Evolutionary conservation across 2,888 invertebrate species (phyloP).

Genomic region (Mesorhabditis belari): DNA sequence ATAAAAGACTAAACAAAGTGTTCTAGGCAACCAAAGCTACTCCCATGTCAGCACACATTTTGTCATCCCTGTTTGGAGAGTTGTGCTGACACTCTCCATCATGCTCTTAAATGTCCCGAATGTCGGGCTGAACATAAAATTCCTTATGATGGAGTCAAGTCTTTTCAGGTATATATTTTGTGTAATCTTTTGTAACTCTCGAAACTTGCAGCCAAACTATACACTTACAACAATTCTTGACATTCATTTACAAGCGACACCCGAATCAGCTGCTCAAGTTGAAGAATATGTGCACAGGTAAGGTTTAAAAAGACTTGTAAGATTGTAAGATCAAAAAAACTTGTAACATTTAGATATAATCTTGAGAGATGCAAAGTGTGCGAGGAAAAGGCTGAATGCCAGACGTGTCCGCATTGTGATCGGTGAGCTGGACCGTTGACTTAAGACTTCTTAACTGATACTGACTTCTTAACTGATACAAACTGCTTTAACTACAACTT

Average conservation of each 20-base stretch:
- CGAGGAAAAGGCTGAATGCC: conserved; percentile 53
- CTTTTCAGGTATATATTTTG: conserved; percentile 17
- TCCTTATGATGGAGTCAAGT: conserved; percentile 55
- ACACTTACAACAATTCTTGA: conserved; percentile 65
- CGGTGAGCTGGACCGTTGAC: conserved; percentile 58
- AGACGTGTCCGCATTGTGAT: conserved; percentile 82
- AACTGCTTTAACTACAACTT: neutral
- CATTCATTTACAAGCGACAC: conserved; percentile 51
- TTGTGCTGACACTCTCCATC: conserved; percentile 55
- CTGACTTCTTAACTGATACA: no score
- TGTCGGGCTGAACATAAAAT: conserved; percentile 62
- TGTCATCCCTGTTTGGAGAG: conserved; percentile 95
- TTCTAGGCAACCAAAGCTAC: conserved; percentile 71
- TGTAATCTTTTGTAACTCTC: neutral
- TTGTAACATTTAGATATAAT: conserved; percentile 47
- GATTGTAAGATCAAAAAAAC: neutral
- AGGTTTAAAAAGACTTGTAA: neutral
- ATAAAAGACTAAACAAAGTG: no score
- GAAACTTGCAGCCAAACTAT: conserved; percentile 64
- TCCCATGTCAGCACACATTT: conserved; percentile 86
- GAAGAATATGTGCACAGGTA: conserved; percentile 52
- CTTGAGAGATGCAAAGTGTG: conserved; percentile 53
- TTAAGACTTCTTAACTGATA: no score
- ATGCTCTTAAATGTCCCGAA: conserved; percentile 60
- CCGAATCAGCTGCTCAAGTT: conserved; percentile 49